Base-by-base conservation (phyloP, 2,888 invertebrate species). In the Timandra comae region DNA sequence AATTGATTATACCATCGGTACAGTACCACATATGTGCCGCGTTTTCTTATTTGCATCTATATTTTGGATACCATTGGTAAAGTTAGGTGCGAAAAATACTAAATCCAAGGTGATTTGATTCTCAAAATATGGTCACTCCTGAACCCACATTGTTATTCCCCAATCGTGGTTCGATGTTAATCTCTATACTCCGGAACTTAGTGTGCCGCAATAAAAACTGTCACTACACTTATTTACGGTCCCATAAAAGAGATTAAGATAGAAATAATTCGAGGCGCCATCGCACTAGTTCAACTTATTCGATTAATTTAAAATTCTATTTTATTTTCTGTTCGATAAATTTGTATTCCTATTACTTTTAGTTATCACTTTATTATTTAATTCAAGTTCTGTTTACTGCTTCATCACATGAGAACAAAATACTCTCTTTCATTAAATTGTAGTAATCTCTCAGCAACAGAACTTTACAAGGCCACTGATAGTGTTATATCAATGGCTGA, bases 181-280 rank as follows among this genome's bases (percentile, higher is more conserved):
- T 78, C 73, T 70, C 58, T 59, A n/a, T n/a, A 58, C 69, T 63
- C 63, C 67, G 66, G 74, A 73, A 74, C 72, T 60, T 49, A 64
- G 69, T 66, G 63, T 6, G 60, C 52, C 50, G 73, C 69, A 70
- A 79, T 81, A 84, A 81, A 81, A 80, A 71, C 78, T 76, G 78
- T 75, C 78, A 66, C 69, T 71, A 66, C 50, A 66, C 54, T 65
- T 78, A 78, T 82, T 84, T 84, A 82, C 71, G 73, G 69, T 49
- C 67, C 65, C 53, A 79, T 79, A 80, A 81, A 82, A 62, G 63
- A 70, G 65, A 72, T 69, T 66, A 59, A 67, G 64, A 64, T 62
- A 65, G 62, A 64, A 59, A 56, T 59, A 56, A 54, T 56, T 47
- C 39, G 44, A 54, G 51, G 55, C 62, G 63, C 58, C 57, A 51